Percentiles rank a stretch among this genome's conserved stretches.
Evolutionary conservation across 2,888 invertebrate species (phyloP).

Genomic region (Seira musarum): DNA sequence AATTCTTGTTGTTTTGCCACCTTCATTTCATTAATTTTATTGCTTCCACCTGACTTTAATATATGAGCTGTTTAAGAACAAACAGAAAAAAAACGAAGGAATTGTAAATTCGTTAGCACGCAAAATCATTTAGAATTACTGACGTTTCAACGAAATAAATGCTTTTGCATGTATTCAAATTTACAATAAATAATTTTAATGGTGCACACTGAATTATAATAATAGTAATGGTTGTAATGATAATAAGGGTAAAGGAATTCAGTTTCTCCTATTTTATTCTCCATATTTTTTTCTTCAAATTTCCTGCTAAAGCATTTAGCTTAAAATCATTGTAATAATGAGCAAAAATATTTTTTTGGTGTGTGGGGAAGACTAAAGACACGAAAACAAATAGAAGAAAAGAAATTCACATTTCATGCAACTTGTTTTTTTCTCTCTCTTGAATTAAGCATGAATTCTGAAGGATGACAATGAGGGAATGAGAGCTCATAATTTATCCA

Average conservation of each 20-base stretch:
- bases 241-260: background rate
- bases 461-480: constrained; percentile 45
- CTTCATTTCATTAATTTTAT: constrained; percentile 59
- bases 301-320: background rate
- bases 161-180: background rate
- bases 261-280: background rate
- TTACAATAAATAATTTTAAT: constrained; percentile 59
- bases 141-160: background rate
- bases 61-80: background rate
- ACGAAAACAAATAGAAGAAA: constrained; percentile 13
- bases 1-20: constrained; percentile 43
- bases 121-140: constrained; percentile 34
- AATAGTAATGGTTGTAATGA: constrained; percentile 16
- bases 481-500: constrained; percentile 47
- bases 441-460: background rate
- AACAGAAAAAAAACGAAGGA: background rate
- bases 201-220: constrained; percentile 43
- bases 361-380: background rate
- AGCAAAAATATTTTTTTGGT: background rate
- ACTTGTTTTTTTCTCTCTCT: background rate
- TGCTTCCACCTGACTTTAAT: constrained; percentile 27
- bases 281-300: background rate
- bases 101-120: constrained; percentile 48
- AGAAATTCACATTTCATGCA: background rate
- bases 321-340: no score